These are phyloP conservation scores for Loris lydekkerianus DNA, from an alignment of 2,797 vertebrate species.

Conservation along the genomic window DNA sequence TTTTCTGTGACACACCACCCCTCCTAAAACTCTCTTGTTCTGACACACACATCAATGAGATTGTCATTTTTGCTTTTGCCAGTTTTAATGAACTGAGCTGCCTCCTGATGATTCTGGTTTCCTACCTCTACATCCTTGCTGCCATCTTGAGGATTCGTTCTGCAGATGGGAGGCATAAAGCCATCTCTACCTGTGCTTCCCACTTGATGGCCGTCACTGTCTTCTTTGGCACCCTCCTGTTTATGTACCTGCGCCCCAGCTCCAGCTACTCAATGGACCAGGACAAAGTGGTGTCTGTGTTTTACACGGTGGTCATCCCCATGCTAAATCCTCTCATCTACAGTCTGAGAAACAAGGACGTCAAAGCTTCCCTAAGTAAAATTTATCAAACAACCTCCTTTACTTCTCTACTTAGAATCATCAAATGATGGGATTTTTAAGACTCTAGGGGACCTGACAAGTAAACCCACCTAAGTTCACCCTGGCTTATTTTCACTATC, in stretches of 20 bases:
- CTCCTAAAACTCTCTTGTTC: slow-evolving; percentile 77
- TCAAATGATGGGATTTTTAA: neutral
- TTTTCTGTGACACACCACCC: slow-evolving; percentile 77
- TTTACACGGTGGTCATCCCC: slow-evolving; percentile 74
- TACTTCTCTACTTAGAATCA: neutral
- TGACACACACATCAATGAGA: slow-evolving; percentile 70
- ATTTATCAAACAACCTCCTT: neutral
- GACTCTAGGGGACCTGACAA: neutral
- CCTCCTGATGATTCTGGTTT: slow-evolving; percentile 67
- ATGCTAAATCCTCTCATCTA: slow-evolving; percentile 76
- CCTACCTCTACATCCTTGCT: slow-evolving; percentile 62
- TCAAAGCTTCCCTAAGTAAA: slow-evolving; percentile 35
- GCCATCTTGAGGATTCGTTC: slow-evolving; percentile 70
- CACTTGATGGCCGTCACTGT: slow-evolving; percentile 60
- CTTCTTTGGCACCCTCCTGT: slow-evolving; percentile 72
- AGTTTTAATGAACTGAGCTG: slow-evolving; percentile 69
- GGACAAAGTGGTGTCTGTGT: slow-evolving; percentile 72
- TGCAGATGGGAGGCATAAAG: slow-evolving; percentile 55
- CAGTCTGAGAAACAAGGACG: slow-evolving; percentile 72
- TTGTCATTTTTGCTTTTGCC: slow-evolving; percentile 71
- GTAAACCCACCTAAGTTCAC: neutral
- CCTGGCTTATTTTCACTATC: neutral
- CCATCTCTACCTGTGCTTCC: slow-evolving; percentile 74
- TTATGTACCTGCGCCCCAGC: slow-evolving; percentile 39
- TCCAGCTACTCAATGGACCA: slow-evolving; percentile 53